Evolutionary conservation across 1,140 invertebrate species (phyloP), one percentile per base, ranked within the genome.

Genomic region (Drosophila watanabei): DNA sequence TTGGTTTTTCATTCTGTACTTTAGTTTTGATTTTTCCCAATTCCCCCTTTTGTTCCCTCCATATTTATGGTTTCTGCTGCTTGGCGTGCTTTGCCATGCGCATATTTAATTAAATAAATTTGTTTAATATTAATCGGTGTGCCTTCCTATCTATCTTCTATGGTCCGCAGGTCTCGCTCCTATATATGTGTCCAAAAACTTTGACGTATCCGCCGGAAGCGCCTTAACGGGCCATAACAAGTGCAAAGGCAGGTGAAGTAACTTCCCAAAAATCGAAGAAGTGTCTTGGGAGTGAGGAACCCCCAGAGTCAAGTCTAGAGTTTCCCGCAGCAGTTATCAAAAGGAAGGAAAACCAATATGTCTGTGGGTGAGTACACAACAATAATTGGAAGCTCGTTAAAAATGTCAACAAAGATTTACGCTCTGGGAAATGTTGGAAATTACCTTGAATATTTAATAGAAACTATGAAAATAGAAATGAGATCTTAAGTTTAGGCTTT

Each of bases 141-240:
- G 84, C 73, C 58, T 75, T 32, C 49, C 78, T 52, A 79, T 79
- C 66, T 71, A 79, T 85, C 81, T 89, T 88, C 85, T 85, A 85
- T 88, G 85, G 87, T 80, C 51, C 28, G 77, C 73, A 89, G 84
- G 77, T 88, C 61, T 76, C 32, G 45, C n/a, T 41, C 32, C 65
- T 65, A 69, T 37, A 39, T 56, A 61, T 84, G 71, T 80, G 84
- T 71, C 85, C 72, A 89, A 88, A 57, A 88, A 88, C 59, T 68
- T 89, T 88, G 85, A 78, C 81, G 70, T 85, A 85, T 88, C 85
- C 86, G 85, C 78, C 85, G 85, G 85, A 88, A 88, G 82, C 81
- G 32, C 85, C 85, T 85, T 90, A 82, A 79, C 54, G 39, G 82
- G 85, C 46, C 45, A 79, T 64, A 88, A 88, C 85, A 88, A 88